Conservation (phyloP, 2,888 invertebrate species). For the Acronicta psi region DNA sequence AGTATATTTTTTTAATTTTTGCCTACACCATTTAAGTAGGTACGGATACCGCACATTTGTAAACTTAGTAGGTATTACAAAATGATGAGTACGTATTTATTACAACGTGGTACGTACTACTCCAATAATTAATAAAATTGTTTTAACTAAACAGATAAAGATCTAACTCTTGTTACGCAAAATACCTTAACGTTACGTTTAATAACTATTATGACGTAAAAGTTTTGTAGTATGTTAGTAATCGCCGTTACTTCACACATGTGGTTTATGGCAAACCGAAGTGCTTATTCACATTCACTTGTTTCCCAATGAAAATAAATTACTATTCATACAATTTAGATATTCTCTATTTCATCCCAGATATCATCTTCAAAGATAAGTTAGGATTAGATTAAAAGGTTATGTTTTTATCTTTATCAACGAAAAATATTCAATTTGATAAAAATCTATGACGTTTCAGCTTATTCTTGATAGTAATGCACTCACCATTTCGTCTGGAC, state of each 20-base stretch:
- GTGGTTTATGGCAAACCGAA: constrained; percentile 27
- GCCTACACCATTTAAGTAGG: constrained; percentile 3
- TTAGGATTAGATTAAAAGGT: constrained; percentile 11
- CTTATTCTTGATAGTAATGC: background rate
- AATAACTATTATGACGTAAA: constrained; percentile 46
- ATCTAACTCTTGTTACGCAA: constrained; percentile 31
- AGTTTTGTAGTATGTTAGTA: constrained; percentile 21
- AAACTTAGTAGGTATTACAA: constrained; percentile 37
- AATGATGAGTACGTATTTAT: constrained; percentile 24
- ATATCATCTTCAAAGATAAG: constrained; percentile 9
- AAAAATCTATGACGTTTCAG: background rate
- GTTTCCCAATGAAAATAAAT: constrained; percentile 8
- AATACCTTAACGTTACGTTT: constrained; percentile 43
- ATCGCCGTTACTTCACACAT: constrained; percentile 31
- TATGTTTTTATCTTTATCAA: background rate
- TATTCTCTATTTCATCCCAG: constrained; percentile 2
- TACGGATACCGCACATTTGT: constrained; percentile 11
- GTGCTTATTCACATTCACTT: constrained; percentile 18
- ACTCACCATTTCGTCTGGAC: background rate
- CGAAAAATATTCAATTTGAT: background rate
- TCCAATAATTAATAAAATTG: constrained; percentile 23
- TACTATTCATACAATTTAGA: constrained; percentile 3
- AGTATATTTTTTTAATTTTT: no score
- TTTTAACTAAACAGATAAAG: constrained; percentile 40
- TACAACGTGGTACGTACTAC: constrained; percentile 3